A percentile compares a stretch with the other conserved stretches of the same genome.
These are phyloP conservation scores for Cheilosia impressa DNA, from an alignment of 2,888 invertebrate genomes.

Conservation along the genomic window DNA sequence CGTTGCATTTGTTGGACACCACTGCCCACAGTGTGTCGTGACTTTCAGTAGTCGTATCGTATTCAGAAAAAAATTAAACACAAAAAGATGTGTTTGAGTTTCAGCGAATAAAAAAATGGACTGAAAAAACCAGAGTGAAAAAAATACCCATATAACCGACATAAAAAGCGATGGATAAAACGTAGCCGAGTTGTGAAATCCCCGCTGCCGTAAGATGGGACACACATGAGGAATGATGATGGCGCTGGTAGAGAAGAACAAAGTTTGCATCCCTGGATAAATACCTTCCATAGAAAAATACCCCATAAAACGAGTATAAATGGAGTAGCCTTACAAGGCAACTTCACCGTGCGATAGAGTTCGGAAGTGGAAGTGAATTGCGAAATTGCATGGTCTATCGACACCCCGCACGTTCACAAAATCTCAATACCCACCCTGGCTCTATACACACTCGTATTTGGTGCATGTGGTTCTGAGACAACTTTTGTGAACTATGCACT, in stretches of 20 bases:
- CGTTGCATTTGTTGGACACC: too few species aligned
- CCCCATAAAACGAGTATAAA: constrained; percentile 21
- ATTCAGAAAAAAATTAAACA: background rate
- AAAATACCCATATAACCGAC: constrained; percentile 11
- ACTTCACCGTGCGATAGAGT: constrained; percentile 13
- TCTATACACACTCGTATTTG: too few species aligned
- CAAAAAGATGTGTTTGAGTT: background rate
- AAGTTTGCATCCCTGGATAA: constrained; percentile 56
- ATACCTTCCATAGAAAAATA: constrained; percentile 10
- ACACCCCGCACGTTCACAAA: background rate
- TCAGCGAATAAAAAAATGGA: background rate
- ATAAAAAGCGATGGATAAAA: constrained; percentile 45
- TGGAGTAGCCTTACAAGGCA: background rate
- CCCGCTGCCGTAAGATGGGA: constrained; percentile 40
- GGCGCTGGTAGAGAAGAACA: constrained; percentile 6
- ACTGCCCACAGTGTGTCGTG: too few species aligned
- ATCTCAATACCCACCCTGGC: background rate
- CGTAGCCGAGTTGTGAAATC: constrained; percentile 14
- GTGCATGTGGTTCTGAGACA: background rate
- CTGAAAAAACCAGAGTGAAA: background rate
- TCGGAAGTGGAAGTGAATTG: constrained; percentile 20
- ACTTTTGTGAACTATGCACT: background rate
- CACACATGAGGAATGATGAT: constrained; percentile 52
- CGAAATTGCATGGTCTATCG: constrained; percentile 1
- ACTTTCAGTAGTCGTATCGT: background rate